Base-by-base conservation (phyloP, 2,797 vertebrate genomes). In the Lacerta agilis region DNA sequence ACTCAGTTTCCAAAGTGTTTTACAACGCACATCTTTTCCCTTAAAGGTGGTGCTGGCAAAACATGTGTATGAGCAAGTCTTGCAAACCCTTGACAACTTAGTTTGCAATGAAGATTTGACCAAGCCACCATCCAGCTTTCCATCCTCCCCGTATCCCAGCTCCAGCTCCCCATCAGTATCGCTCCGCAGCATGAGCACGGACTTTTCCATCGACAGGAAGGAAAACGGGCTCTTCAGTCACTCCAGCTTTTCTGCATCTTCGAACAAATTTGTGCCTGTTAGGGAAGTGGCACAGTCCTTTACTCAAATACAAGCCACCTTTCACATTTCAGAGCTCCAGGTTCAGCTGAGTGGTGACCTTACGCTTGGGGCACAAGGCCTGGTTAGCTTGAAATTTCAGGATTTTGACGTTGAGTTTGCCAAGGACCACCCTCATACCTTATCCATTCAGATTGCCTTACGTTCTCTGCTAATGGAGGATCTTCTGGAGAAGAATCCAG, bases 381-480 rank as follows among this genome's bases (percentile, higher is more conserved):
- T 99, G 33, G 98, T 99, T 92, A 99, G 98, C 95, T 96, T 99
- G 69, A 97, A 97, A 87, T 99, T 99, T 95, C 98, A 98, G 92
- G 99, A 99, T 92, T 97, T 99, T 91, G 98, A 99, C 87, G 98
- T 98, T 55, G 98, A 99, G 69, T 99, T 99, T 91, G 97, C 95
- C 88, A 99, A 99, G 96, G 98, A 99, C 82, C 98, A 99, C 83
- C 98, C 98, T 5, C 97, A 99, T 29, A 97, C 97, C 49, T 90
- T 99, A 75, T 97, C 97, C n/a, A 94, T 99, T 61, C 98, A 99
- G 96, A 97, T 99, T 80, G 97, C 98, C 76, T 96, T 99, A 88
- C 98, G 97, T 6, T 99, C 99, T 0, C 96, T 99, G 87, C 97
- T 99, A 4, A 99, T 99, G 99, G 99, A 99, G 91, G 99, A 99